Base-by-base conservation (phyloP, 2,113 vertebrate genomes). In the Cebus imitator region DNA sequence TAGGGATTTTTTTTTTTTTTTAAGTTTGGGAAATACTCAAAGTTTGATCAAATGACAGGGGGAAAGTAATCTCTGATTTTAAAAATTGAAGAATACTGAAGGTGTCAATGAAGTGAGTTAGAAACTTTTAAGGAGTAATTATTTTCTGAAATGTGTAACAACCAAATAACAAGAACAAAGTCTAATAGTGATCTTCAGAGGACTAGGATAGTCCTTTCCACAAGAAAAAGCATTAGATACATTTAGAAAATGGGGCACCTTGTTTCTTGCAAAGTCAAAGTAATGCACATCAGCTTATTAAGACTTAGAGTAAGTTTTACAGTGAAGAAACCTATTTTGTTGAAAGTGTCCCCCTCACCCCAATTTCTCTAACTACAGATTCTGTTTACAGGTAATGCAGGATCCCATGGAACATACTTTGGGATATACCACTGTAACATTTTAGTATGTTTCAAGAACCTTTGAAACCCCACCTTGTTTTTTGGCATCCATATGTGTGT, bases 21-120 rank as follows among this genome's bases (percentile, higher is more conserved):
- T 97, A 92, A 88, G 90, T 97, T 98, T 87, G 92, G 90, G 86
- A 75, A 93, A 91, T 32, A 72, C 3, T 37, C 78, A 16, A 79
- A 80, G 40, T 95, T 35, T 55, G 45, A 66, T 70, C 27, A 72
- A 43, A 96, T 32, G 9, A 84, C 27, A 55, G 21, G 35, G 50
- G 9, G 6, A 92, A 82, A 86, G 30, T 86, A 92, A 90, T 90
- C 72, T 10, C 72, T 76, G 87, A 70, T 90, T 88, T 93, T 5
- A 93, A 92, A 78, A 90, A 89, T 75, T 45, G 61, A 81, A 20
- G 40, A 73, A 82, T 70, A 81, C 12, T 64, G 37, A 72, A 61
- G 68, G 25, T 92, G 4, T 18, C 72, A 57, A 18, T 83, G 68
- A 70, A 61, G 1, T 72, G 18, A 68, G 21, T 83, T 73, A 52